Conservation (phyloP, 2,797 vertebrate genomes). For the Acanthurus lineatus region DNA sequence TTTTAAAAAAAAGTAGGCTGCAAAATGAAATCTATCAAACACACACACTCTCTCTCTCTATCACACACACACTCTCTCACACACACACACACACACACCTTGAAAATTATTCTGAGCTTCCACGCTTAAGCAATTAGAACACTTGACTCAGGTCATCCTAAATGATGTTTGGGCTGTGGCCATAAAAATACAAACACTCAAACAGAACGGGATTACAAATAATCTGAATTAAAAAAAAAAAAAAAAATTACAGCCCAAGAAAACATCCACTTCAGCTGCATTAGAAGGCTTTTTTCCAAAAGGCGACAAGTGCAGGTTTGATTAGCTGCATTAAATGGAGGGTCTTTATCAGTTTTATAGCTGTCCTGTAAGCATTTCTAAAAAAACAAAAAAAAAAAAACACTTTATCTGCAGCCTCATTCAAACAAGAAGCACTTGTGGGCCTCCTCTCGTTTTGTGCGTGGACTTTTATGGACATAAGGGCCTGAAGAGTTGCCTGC, state of each 20-base stretch:
- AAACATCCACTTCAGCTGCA: slow-evolving; percentile 76
- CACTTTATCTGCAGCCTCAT: slow-evolving; percentile 70
- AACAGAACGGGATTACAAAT: not conserved
- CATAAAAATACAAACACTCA: slow-evolving; percentile 4
- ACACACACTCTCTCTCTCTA: not conserved
- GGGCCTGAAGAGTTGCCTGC: slow-evolving; percentile 75
- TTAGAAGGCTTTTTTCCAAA: not conserved
- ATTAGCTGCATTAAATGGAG: slow-evolving; percentile 17
- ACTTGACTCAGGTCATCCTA: slow-evolving; percentile 47
- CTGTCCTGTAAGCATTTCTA: slow-evolving; percentile 70
- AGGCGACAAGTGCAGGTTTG: slow-evolving; percentile 23
- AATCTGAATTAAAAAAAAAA: not conserved
- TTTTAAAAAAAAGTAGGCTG: no score
- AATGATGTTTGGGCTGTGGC: slow-evolving; percentile 12
- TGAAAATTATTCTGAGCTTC: not conserved
- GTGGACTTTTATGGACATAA: slow-evolving; percentile 76
- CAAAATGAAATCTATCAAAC: slow-evolving; percentile 8
- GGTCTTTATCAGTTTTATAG: slow-evolving; percentile 82
- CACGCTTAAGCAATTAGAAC: slow-evolving; percentile 29
- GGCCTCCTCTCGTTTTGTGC: slow-evolving; percentile 66
- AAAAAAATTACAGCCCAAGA: slow-evolving; percentile 64
- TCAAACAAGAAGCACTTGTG: slow-evolving; percentile 58
- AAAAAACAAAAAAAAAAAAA: not conserved
- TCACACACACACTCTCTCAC: not conserved
- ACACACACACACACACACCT: not conserved